Evolutionary conservation across 2,888 invertebrate species (phyloP), one percentile per base, ranked within the genome.

Genomic region (Phasia obesa): DNA sequence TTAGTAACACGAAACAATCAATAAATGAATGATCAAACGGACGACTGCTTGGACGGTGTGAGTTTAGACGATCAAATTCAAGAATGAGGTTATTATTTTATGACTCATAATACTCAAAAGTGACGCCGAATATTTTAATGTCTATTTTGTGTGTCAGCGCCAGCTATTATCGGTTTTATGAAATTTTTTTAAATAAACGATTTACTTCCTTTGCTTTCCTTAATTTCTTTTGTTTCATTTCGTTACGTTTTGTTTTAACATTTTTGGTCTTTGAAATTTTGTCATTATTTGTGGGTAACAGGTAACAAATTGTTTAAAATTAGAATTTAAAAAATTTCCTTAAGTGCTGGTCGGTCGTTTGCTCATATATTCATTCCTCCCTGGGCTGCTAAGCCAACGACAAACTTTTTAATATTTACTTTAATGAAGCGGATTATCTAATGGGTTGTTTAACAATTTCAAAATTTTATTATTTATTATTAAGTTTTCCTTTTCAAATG

Each of bases 91-190:
- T 77, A 47, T 55, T 59, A 57, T 76, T 53, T 69, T 59, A 71
- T 83, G 83, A 83, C 64, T 83, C 83, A 83, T 65, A 69, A 31
- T 35, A 15, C 7, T n/a, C n/a, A 42, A 64, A 57, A 65, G 53
- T 75, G 83, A 83, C 83, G 83, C 83, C 83, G 79, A 75, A 83
- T 71, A 74, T 70, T 69, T 74, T 71, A 57, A 47, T 49, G 62
- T 35, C 73, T 73, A 60, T 62, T 67, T 57, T 59, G 49, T 71
- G 55, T 78, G 17, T 55, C 44, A 67, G 60, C 53, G 62, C 21
- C 67, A 51, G 17, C n/a, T n/a, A n/a, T 60, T 44, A 69, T 42
- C 38, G 23, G 47, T 67, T 27, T 49, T 60, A 67, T 51, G 59
- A 27, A 51, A 67, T 25, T 7, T n/a, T n/a, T n/a, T 76, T 23